phyloP scores from a whole-genome alignment of 2,888 invertebrate genomes.

The Eulithis prunata region DNA sequence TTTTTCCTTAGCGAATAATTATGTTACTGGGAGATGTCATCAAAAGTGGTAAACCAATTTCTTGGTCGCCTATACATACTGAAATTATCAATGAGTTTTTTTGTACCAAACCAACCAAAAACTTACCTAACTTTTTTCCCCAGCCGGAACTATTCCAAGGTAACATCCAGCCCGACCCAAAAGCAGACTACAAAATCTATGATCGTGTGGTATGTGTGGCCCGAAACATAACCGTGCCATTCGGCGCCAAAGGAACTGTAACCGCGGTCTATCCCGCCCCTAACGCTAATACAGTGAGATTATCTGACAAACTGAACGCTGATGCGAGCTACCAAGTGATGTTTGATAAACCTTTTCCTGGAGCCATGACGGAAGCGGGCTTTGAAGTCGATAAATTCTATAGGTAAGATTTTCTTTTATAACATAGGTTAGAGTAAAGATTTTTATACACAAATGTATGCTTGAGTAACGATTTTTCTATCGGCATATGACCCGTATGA shows the following conservation, averaged over 20 bases:
- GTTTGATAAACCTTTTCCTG: constrained; percentile 52
- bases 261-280: constrained; percentile 85
- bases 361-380: constrained; percentile 64
- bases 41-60: no score
- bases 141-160: constrained; percentile 80
- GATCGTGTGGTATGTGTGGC: constrained; percentile 94
- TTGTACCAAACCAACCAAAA: no score
- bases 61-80: no score
- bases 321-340: constrained; percentile 87
- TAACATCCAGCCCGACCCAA: constrained; percentile 87
- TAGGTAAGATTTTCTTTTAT: constrained; percentile 51
- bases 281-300: constrained; percentile 71
- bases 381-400: constrained; percentile 57
- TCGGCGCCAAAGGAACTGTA: constrained; percentile 93
- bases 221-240: constrained; percentile 90
- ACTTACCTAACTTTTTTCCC: not conserved
- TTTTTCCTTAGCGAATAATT: no score
- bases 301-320: constrained; percentile 79
- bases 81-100: no score
- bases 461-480: no score
- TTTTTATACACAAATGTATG: no score
- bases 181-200: constrained; percentile 87
- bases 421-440: no score
- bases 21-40: no score
- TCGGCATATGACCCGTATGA: no score